Base-by-base conservation (phyloP, 2,888 invertebrate genomes). In the Abrostola triplasia region DNA sequence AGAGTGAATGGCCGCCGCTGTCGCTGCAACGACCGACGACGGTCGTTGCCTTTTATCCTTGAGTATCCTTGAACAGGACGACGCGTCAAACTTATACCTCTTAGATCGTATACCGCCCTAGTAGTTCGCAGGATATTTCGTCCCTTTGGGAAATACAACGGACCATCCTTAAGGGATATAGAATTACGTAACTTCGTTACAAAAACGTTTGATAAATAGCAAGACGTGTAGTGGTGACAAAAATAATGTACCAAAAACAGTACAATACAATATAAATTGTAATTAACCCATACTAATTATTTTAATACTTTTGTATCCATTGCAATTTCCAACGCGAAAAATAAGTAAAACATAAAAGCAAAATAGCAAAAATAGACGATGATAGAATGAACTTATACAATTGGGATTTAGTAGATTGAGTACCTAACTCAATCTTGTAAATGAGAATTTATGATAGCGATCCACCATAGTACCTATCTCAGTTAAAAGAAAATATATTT, bases 61-160 rank as follows among this genome's bases (percentile, higher is more conserved):
- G 92, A 90, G 84, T 87, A 92, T 94, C 94, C 94, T 94, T 94
- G 90, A 87, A 84, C 90, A 93, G 93, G 93, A 92, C 93, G 84
- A 89, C 83, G 82, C 83, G 85, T 85, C 82, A 86, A 80, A 80
- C 74, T 67, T 65, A 70, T 86, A 84, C 88, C 90, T 90, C 85
- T 84, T 67, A 79, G 76, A 72, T 81, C 80, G 85, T 90, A 90
- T 95, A 93, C 80, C 80, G 80, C 87, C 94, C 91, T 95, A 86
- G 94, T 95, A 92, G 66, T 82, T 85, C 84, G 92, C 95, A 95
- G 95, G 95, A 95, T 95, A 95, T 93, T 95, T 95, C 87, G 94
- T 95, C 95, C 95, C 95, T 95, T 95, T 93, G 95, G 95, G 95
- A 95, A n/a, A 91, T 89, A 86, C 81, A 84, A 83, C 81, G 77